phyloP scores from a whole-genome alignment of 2,113 vertebrate species.

The Stictonetta naevosa region DNA sequence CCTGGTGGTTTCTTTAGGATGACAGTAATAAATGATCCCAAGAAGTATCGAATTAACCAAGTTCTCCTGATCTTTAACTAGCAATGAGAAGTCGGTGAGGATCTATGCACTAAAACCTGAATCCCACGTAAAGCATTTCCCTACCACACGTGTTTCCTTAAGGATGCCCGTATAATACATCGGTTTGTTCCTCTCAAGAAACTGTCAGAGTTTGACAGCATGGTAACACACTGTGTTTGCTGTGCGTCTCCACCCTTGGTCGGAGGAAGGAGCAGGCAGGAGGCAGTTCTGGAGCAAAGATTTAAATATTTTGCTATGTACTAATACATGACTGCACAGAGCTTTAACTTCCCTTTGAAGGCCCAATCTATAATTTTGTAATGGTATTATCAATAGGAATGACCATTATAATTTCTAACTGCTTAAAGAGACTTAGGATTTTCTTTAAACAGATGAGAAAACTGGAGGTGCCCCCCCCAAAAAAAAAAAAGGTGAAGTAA shows the following conservation, averaged over 20 bases:
- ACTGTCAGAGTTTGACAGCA: not conserved
- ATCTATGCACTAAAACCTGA: not conserved
- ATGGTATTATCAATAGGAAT: not conserved
- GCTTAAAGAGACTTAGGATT: not conserved
- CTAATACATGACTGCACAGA: accelerated
- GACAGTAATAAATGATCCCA: not conserved
- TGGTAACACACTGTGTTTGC: not conserved
- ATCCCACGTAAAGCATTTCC: not conserved
- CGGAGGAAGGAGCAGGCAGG: not conserved
- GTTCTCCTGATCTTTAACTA: not conserved
- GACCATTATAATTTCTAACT: not conserved
- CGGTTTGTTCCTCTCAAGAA: not conserved
- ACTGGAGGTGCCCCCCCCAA: not conserved
- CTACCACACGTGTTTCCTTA: not conserved
- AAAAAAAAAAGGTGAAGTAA: not conserved
- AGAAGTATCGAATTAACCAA: not conserved
- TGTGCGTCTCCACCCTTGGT: not conserved
- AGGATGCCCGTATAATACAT: not conserved
- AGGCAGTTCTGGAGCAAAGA: not conserved
- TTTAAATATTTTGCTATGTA: not conserved
- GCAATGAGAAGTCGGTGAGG: not conserved
- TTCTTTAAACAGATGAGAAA: not conserved
- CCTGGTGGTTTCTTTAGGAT: not conserved
- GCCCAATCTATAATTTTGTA: not conserved
- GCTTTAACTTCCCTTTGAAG: not conserved